Percentiles rank a stretch among this genome's conserved stretches.
Conservation (phyloP, 2,113 vertebrate genomes). For the Nanorana parkeri region DNA sequence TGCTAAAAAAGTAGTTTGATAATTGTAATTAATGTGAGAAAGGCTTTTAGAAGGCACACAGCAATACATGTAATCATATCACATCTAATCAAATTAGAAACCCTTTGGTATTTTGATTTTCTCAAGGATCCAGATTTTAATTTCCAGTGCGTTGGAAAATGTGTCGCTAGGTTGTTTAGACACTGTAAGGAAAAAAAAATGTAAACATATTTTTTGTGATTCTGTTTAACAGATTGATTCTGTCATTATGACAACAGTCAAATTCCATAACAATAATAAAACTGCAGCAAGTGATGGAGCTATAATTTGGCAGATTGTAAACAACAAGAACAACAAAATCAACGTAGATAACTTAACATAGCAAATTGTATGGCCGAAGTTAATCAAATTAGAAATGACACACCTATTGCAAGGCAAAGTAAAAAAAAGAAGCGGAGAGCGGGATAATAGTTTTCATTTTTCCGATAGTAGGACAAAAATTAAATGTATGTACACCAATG, state of each 20-base stretch:
- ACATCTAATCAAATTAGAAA: background rate
- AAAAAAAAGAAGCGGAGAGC: too few relatives aligned
- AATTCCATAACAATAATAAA: slow-evolving; percentile 11
- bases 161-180: background rate
- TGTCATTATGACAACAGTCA: slow-evolving; percentile 36
- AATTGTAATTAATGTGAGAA: background rate
- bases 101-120: background rate
- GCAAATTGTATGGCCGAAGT: too few relatives aligned
- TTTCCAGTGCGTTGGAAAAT: slow-evolving; percentile 12
- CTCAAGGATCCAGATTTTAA: background rate
- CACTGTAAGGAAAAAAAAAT: background rate
- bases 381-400: too few relatives aligned
- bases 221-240: background rate
- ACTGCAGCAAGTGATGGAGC: slow-evolving; percentile 3
- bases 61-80: background rate
- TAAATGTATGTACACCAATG: too few relatives aligned
- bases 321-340: too few relatives aligned
- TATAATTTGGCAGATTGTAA: slow-evolving; percentile 28
- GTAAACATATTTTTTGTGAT: background rate
- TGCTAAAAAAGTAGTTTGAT: background rate
- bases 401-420: too few relatives aligned
- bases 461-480: too few relatives aligned
- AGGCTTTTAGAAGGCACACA: background rate
- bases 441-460: too few relatives aligned
- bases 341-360: too few relatives aligned